A percentile compares a stretch with the other conserved stretches of the same genome.
Conservation (phyloP, 2,797 vertebrate genomes). For the Hypotaenidia okinawae region DNA sequence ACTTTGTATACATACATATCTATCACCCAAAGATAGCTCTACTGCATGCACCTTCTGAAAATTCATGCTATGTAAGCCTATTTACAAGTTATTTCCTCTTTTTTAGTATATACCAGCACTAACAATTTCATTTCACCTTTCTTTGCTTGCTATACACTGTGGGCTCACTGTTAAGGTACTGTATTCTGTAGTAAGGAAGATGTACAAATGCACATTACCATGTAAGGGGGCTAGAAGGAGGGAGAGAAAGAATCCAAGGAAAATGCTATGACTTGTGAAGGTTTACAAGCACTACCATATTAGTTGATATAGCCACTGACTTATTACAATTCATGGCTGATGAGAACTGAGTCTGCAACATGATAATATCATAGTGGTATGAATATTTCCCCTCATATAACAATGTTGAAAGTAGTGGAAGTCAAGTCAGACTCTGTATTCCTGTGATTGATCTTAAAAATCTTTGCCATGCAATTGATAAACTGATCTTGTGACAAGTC, state of each 20-base stretch:
- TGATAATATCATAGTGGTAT: background rate
- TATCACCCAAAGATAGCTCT: constrained; percentile 15
- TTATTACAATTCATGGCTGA: background rate
- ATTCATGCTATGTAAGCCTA: constrained; percentile 25
- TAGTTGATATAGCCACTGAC: background rate
- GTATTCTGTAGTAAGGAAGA: background rate
- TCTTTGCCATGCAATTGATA: background rate
- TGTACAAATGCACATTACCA: background rate
- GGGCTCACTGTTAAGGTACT: background rate
- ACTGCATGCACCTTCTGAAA: constrained; percentile 26
- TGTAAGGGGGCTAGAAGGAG: background rate
- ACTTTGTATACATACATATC: background rate
- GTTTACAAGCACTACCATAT: background rate
- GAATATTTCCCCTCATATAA: background rate
- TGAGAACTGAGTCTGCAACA: background rate
- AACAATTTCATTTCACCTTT: background rate
- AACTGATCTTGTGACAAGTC: background rate
- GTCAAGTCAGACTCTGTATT: background rate
- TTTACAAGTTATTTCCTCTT: constrained; percentile 48
- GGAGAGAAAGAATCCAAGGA: background rate
- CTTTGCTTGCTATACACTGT: background rate
- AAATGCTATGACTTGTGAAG: background rate
- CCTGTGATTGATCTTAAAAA: background rate
- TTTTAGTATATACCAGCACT: constrained; percentile 22
- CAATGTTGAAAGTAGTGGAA: background rate